Conservation (phyloP, 2,797 vertebrate species). For the Euphonia xanthogaster region DNA sequence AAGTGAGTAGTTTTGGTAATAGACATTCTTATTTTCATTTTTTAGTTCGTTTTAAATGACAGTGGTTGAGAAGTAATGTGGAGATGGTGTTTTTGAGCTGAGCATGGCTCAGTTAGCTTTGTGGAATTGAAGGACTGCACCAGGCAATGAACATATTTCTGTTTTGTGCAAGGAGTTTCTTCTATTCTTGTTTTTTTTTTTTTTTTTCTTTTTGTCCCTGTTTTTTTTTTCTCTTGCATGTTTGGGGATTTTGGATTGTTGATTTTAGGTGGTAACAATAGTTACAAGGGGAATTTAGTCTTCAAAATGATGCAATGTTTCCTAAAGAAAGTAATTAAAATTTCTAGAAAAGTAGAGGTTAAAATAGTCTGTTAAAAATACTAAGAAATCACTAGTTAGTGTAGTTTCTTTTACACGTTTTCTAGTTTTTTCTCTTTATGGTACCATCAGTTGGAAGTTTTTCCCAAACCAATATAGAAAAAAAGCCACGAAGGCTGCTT, state of each 20-base stretch:
- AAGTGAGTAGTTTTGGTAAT: not conserved
- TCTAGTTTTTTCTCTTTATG: not conserved
- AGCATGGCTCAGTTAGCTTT: not conserved
- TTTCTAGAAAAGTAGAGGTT: not conserved
- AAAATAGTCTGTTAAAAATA: not conserved
- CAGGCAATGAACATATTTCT: not conserved
- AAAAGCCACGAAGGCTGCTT: not conserved
- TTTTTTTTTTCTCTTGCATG: not conserved
- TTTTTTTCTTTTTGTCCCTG: no score
- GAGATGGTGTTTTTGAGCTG: not conserved
- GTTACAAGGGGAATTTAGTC: not conserved
- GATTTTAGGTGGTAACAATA: not conserved
- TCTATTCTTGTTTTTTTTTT: not conserved
- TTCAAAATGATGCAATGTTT: not conserved
- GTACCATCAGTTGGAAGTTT: not conserved
- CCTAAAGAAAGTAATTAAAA: not conserved
- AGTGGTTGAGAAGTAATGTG: not conserved
- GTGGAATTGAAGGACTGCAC: not conserved
- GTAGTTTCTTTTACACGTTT: not conserved
- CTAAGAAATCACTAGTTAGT: not conserved
- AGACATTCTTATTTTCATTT: not conserved
- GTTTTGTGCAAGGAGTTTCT: not conserved
- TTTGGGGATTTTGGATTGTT: not conserved
- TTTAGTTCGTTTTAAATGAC: not conserved
- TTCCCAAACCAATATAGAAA: not conserved